These are phyloP conservation scores for Chrysaora quinquecirrha DNA, from an alignment of 30 jellyfish, hydroid and myxozoan genomes.

Conservation along the genomic window DNA sequence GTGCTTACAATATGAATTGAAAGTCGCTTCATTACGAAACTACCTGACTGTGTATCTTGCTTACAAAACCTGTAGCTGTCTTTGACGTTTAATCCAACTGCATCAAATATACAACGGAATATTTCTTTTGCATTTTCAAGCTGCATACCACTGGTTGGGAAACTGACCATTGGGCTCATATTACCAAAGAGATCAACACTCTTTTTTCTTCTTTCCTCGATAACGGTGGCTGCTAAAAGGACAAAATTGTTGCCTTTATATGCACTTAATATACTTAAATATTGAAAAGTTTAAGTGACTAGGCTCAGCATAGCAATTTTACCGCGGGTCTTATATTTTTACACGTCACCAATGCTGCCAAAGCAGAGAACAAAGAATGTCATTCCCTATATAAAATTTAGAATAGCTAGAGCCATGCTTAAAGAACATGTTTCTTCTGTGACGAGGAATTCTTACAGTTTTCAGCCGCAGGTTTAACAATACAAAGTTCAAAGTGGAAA, in stretches of 20 bases:
- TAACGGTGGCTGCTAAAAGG: background rate
- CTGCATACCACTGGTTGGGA: slow-evolving; percentile 99
- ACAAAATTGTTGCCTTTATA: background rate
- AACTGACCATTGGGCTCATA: slow-evolving; percentile 90
- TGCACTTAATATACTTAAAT: too few species aligned
- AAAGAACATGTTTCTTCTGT: too few species aligned
- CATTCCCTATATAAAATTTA: too few species aligned
- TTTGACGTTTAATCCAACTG: slow-evolving; percentile 59
- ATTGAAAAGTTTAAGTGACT: too few species aligned
- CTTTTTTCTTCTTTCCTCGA: background rate
- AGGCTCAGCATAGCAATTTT: too few species aligned
- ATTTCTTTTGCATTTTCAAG: slow-evolving; percentile 88
- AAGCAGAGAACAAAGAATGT: too few species aligned
- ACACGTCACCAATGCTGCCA: too few species aligned
- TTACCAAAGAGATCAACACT: slow-evolving; percentile 57
- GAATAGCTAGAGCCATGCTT: too few species aligned
- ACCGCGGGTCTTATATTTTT: too few species aligned
- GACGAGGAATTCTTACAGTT: too few species aligned
- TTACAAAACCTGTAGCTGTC: slow-evolving; percentile 1
- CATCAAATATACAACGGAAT: slow-evolving; percentile 72
- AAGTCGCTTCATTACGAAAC: slow-evolving; percentile 4
- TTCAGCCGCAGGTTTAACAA: too few species aligned
- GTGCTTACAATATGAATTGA: slow-evolving; percentile 54
- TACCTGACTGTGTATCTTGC: slow-evolving; percentile 22
- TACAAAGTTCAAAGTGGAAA: too few species aligned